Conservation (phyloP, 2,888 invertebrate genomes). For the Odontocerum albicorne region DNA sequence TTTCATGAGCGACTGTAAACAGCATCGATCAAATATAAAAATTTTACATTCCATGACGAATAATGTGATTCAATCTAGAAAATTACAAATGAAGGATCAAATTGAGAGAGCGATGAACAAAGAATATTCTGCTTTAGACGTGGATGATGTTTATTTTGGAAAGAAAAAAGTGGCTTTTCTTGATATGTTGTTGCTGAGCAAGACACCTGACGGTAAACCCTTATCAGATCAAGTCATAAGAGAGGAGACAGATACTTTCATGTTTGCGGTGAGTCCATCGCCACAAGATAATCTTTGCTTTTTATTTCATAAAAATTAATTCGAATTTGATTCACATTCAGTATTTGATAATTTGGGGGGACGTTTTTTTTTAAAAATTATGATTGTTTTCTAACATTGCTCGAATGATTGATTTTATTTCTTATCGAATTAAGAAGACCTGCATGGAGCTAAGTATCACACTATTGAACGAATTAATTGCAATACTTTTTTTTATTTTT, state of each 20-base stretch:
- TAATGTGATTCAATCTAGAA: constrained; percentile 39
- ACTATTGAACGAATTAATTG: too few relatives aligned
- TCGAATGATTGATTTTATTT: too few relatives aligned
- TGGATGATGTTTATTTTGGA: constrained; percentile 5
- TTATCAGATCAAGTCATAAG: constrained; percentile 42
- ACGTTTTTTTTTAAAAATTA: too few relatives aligned
- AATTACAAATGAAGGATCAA: constrained; percentile 30
- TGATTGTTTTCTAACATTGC: too few relatives aligned
- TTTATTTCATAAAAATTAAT: too few relatives aligned
- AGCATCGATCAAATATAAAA: constrained; percentile 43
- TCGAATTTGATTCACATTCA: too few relatives aligned
- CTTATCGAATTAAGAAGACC: too few relatives aligned
- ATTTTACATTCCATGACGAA: constrained; percentile 40
- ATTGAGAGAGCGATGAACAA: constrained; percentile 4
- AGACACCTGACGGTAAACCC: constrained; percentile 39
- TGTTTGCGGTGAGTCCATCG: constrained; percentile 50
- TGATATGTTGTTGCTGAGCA: constrained; percentile 43
- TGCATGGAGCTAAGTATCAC: too few relatives aligned
- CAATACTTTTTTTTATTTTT: too few relatives aligned
- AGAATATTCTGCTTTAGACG: neutral
- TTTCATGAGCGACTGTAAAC: constrained; percentile 48
- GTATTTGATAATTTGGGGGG: too few relatives aligned
- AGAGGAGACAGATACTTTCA: constrained; percentile 46
- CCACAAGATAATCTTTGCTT: too few relatives aligned
- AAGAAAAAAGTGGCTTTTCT: constrained; percentile 43